phyloP scores from a whole-genome alignment of 1,140 invertebrate species.

The Holcopasites calliopsidis region DNA sequence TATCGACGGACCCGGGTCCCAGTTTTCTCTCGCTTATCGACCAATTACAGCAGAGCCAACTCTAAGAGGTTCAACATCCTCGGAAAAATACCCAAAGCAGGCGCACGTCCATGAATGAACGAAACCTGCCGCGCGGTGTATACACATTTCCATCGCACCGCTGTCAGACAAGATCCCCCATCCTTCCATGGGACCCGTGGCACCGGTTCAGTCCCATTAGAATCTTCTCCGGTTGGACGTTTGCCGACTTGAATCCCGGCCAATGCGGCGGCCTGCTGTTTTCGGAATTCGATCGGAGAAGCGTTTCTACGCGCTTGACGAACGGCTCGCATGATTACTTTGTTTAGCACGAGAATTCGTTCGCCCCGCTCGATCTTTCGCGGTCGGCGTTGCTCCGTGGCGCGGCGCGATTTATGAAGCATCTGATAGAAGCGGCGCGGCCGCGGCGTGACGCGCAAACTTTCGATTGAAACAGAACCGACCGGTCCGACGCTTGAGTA shows the following conservation, averaged over 20 bases:
- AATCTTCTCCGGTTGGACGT: conserved; percentile 55
- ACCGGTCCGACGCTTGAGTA: background rate
- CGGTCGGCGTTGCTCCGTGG: background rate
- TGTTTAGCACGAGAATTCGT: conserved; percentile 47
- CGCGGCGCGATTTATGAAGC: conserved; percentile 40
- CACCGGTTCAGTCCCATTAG: conserved; percentile 50
- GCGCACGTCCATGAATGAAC: conserved; percentile 27
- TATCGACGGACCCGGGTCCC: too few relatives aligned
- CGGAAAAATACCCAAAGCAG: conserved; percentile 2
- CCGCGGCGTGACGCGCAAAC: conserved; percentile 23
- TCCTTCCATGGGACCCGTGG: background rate
- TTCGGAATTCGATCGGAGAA: conserved; percentile 48
- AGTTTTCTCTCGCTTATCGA: too few relatives aligned
- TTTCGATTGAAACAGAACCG: conserved; percentile 40
- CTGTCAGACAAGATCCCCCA: background rate
- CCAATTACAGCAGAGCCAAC: too few relatives aligned
- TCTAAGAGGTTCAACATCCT: too few relatives aligned
- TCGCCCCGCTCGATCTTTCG: background rate
- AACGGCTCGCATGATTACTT: conserved; percentile 51
- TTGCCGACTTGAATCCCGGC: conserved; percentile 60
- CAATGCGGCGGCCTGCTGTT: conserved; percentile 51
- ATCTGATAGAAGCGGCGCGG: conserved; percentile 17
- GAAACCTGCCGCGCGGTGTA: conserved; percentile 20
- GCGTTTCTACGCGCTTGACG: conserved; percentile 31
- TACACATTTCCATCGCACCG: conserved; percentile 15